Percentiles rank a stretch among this genome's conserved stretches.
These are phyloP conservation scores for Cyprinodon tularosa DNA, from an alignment of 2,113 vertebrate species.

Conservation along the genomic window DNA sequence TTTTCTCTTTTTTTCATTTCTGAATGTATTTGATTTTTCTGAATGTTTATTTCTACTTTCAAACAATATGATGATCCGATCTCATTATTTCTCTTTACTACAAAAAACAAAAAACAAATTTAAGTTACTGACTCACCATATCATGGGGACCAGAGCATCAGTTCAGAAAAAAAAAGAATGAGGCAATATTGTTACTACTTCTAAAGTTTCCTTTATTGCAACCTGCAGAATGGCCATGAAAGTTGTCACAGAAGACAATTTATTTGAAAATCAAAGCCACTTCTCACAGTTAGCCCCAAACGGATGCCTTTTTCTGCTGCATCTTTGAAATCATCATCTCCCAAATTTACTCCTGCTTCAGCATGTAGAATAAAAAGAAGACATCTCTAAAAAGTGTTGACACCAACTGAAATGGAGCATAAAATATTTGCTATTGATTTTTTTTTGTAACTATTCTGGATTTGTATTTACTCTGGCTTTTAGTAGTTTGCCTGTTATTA, in stretches of 20 bases:
- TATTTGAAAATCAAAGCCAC: constrained; percentile 69
- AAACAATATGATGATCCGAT: constrained; percentile 37
- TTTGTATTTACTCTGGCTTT: not conserved
- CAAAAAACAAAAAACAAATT: constrained; percentile 31
- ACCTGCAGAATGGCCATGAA: constrained; percentile 22
- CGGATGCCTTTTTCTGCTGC: constrained; percentile 53
- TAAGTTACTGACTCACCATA: constrained; percentile 45
- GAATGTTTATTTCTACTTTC: not conserved
- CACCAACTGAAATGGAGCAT: not conserved
- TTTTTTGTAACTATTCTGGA: not conserved
- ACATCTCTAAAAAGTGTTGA: constrained; percentile 1
- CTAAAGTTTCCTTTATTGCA: constrained; percentile 56
- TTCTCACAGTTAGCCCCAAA: constrained; percentile 68
- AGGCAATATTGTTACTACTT: constrained; percentile 29
- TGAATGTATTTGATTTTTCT: constrained; percentile 17
- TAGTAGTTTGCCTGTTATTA: not conserved
- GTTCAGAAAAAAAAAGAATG: not conserved
- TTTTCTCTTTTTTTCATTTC: not conserved
- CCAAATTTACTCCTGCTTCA: constrained; percentile 41
- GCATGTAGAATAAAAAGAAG: constrained; percentile 24
- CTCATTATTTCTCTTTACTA: constrained; percentile 50
- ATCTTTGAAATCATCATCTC: constrained; percentile 53
- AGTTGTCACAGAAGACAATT: constrained; percentile 63
- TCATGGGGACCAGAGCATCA: not conserved
- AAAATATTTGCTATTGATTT: not conserved